These are phyloP conservation scores for Stenodema calcarata DNA, from an alignment of 2,888 invertebrate species.

Conservation along the genomic window DNA sequence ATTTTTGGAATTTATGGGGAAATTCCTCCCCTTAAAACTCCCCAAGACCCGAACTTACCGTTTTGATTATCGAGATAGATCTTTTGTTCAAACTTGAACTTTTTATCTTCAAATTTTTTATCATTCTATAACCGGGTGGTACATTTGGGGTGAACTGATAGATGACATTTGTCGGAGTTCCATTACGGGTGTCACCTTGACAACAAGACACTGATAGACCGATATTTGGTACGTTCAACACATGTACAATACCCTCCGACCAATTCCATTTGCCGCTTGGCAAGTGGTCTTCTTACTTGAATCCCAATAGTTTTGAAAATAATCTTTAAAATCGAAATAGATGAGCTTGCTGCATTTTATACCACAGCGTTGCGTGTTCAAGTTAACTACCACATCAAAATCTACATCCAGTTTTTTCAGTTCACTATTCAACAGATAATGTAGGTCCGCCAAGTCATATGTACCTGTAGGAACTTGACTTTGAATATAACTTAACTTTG, in stretches of 20 bases:
- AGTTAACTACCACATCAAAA: not conserved
- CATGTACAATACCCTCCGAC: not conserved
- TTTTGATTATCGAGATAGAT: too few species aligned
- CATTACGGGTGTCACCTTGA: conserved; percentile 27
- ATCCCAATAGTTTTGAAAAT: conserved; percentile 8
- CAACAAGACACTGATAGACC: conserved; percentile 3
- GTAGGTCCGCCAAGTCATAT: conserved; percentile 15
- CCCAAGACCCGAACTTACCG: too few species aligned
- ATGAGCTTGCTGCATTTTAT: not conserved
- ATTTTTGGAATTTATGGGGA: too few species aligned
- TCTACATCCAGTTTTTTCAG: conserved; percentile 1
- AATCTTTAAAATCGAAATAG: not conserved
- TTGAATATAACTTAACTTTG: not conserved
- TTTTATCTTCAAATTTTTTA: too few species aligned
- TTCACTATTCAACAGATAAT: not conserved
- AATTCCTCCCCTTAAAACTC: too few species aligned
- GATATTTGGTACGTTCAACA: conserved; percentile 22
- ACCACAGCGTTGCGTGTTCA: conserved; percentile 2
- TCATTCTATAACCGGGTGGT: conserved; percentile 26
- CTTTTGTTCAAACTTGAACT: too few species aligned
- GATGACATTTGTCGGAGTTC: conserved; percentile 11
- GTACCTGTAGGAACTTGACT: conserved; percentile 17
- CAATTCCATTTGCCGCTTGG: not conserved
- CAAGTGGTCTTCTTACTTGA: not conserved
- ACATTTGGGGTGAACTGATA: conserved; percentile 44